Conservation (phyloP, 2,797 vertebrate genomes). For the Hybognathus amarus region DNA sequence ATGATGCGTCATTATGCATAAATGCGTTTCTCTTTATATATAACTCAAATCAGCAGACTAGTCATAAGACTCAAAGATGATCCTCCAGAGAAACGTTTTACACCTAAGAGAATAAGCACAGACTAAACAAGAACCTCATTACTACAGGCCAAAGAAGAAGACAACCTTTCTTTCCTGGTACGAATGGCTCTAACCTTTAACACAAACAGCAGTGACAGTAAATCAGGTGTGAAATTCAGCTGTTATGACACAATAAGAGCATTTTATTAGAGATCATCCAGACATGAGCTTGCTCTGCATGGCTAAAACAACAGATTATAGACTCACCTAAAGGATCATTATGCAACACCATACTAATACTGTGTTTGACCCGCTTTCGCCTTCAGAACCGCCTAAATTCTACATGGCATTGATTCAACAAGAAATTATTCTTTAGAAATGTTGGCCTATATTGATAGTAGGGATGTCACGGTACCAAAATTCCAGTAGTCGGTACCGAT, state of each 20-base stretch:
- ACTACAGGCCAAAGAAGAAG: background rate
- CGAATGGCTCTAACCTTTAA: conserved; percentile 3
- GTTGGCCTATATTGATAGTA: no score
- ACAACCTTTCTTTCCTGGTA: background rate
- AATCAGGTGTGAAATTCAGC: background rate
- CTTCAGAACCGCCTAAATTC: no score
- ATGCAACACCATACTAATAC: no score
- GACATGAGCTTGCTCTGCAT: background rate
- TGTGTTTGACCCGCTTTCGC: no score
- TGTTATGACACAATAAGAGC: background rate
- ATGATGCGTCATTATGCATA: background rate
- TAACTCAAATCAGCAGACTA: background rate
- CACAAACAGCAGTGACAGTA: background rate
- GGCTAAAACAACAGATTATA: background rate
- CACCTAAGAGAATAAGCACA: conserved; percentile 4
- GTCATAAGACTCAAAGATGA: conserved; percentile 26
- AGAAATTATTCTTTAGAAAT: no score
- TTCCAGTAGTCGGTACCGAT: no score
- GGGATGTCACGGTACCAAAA: no score
- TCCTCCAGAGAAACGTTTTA: background rate
- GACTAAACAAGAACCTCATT: background rate
- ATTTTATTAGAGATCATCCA: background rate
- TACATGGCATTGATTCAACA: no score
- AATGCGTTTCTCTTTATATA: background rate
- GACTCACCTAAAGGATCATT: no score